Evolutionary conservation across 2,888 invertebrate genomes (phyloP), one percentile per base, ranked within the genome.

Genomic region (Eilema depressum): DNA sequence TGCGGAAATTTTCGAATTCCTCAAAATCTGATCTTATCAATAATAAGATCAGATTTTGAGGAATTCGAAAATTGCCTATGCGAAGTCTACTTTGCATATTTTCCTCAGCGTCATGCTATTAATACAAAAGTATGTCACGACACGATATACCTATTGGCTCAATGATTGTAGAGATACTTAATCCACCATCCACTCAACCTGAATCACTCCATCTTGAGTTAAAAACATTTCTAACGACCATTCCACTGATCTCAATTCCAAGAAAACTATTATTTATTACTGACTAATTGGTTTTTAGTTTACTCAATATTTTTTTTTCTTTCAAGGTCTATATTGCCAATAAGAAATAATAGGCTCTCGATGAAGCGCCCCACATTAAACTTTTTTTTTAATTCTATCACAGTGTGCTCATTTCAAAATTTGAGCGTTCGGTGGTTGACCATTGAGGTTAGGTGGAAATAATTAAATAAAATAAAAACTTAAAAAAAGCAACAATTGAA

Each of bases 111-210:
- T 61, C 61, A 61, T 61, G 61, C 28, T 33, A 28, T 61, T 30
- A 61, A 61, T n/a, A 30, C 1, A n/a, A 61, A 61, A 61, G 61
- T 61, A 30, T 61, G 61, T 61, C 61, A 61, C 7, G 2, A 61
- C n/a, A 33, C 11, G 20, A 26, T 10, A n/a, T n/a, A n/a, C n/a
- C n/a, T 2, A 28, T 60, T 60, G 17, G 60, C 20, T 20, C 20
- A 60, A 60, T 26, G 17, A 61, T 30, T 30, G 28, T 12, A 61
- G 17, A 28, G 33, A 61, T 33, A 61, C 61, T 30, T 61, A 77
- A 77, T 79, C 75, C 74, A 75, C 69, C 67, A 60, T 61, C 60
- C 30, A 61, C 61, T 61, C n/a, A 30, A n/a, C 28, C 61, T 61
- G n/a, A 63, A 63, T 63, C 17, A 62, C 62, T 30, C 23, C 33